Conservation (phyloP, 2,888 invertebrate genomes). For the Metopia argyrocephala region DNA sequence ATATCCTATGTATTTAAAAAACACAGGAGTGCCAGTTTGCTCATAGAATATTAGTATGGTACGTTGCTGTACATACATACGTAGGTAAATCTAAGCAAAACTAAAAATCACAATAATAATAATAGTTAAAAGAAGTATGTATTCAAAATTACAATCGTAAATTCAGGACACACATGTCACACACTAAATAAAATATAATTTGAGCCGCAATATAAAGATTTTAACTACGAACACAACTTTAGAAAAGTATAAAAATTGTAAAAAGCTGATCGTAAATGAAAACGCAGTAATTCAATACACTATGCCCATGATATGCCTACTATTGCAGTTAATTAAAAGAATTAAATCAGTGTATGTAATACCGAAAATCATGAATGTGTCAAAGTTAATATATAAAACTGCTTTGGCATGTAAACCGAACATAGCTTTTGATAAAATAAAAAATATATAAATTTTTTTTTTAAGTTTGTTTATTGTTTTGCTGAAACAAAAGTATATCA, state of each 20-base stretch:
- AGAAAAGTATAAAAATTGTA: slow-evolving; percentile 1
- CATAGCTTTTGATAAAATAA: too few species aligned
- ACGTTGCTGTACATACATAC: too few species aligned
- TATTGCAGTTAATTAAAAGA: not conserved
- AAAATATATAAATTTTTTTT: too few species aligned
- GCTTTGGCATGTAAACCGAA: too few species aligned
- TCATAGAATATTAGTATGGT: not conserved
- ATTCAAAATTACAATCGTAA: slow-evolving; percentile 48
- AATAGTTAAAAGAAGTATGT: slow-evolving; percentile 5
- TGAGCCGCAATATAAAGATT: slow-evolving; percentile 14
- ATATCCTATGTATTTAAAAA: not conserved
- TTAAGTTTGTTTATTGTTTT: too few species aligned
- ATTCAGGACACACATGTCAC: slow-evolving; percentile 51
- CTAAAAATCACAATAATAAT: not conserved
- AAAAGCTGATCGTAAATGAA: not conserved
- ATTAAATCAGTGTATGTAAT: not conserved
- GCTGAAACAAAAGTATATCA: too few species aligned
- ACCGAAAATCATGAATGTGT: too few species aligned
- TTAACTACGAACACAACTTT: not conserved
- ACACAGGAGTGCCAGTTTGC: slow-evolving; percentile 27
- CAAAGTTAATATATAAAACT: too few species aligned
- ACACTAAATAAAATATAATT: slow-evolving; percentile 49
- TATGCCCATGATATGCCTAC: not conserved
- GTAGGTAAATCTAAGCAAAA: slow-evolving; percentile 16
- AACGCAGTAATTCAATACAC: not conserved